Evolutionary conservation across 2,888 invertebrate genomes (phyloP).

Genomic region (Orchesella flavescens): DNA sequence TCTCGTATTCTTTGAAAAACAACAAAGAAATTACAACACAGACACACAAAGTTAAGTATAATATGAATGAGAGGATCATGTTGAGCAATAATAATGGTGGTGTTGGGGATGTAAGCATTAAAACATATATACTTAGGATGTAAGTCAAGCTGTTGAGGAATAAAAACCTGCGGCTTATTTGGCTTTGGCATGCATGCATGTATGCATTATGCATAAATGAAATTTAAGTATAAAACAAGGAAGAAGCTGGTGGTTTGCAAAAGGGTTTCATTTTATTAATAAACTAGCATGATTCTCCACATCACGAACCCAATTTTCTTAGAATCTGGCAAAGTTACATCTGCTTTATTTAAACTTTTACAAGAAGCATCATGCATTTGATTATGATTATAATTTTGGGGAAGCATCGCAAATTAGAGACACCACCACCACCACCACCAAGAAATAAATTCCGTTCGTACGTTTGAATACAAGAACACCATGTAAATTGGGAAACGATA

Average conservation of each 20-base stretch:
- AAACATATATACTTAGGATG: not conserved
- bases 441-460: too few species aligned
- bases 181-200: not conserved
- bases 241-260: slow-evolving; percentile 26
- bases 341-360: not conserved
- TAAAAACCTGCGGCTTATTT: slow-evolving; percentile 2
- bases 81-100: not conserved
- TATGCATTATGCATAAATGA: slow-evolving; percentile 4
- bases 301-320: slow-evolving; percentile 36
- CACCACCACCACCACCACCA: too few species aligned
- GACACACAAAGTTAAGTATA: not conserved
- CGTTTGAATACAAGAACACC: not conserved
- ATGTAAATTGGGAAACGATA: too few species aligned
- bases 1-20: not conserved
- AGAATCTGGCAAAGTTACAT: slow-evolving; percentile 11
- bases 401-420: too few species aligned
- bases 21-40: slow-evolving; percentile 12
- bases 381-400: too few species aligned
- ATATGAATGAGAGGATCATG: not conserved
- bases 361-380: slow-evolving; percentile 7
- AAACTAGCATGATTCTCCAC: slow-evolving; percentile 25
- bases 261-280: slow-evolving; percentile 44
- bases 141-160: slow-evolving; percentile 21
- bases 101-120: not conserved
- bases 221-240: not conserved